phyloP scores from a whole-genome alignment of 2,113 vertebrate species.

The Donacobius atricapilla region DNA sequence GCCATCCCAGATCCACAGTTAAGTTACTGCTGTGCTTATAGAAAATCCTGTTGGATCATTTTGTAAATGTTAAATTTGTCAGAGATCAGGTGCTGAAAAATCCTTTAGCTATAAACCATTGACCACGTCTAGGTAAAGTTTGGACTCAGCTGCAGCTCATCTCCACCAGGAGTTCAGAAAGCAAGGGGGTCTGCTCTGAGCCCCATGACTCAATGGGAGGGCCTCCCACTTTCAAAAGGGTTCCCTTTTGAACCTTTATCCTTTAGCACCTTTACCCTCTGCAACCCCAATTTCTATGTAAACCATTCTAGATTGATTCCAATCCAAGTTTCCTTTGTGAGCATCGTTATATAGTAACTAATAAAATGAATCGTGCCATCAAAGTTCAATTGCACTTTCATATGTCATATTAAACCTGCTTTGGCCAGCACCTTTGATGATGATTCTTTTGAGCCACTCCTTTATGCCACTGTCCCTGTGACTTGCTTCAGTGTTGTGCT shows the following conservation, averaged over 20 bases:
- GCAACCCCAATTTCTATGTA: rapidly evolving
- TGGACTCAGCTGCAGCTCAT: neutral
- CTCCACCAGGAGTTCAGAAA: neutral
- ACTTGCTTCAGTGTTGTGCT: neutral
- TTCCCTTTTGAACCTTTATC: neutral
- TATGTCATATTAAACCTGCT: neutral
- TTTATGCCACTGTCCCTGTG: neutral
- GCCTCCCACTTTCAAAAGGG: too few species aligned
- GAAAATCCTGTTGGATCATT: neutral
- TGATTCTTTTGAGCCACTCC: neutral
- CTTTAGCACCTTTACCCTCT: neutral
- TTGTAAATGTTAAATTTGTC: neutral
- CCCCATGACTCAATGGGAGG: neutral
- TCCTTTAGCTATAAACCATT: neutral
- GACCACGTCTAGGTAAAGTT: neutral
- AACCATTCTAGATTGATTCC: neutral
- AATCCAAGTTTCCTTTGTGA: neutral
- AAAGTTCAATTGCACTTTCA: neutral
- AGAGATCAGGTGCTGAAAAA: neutral
- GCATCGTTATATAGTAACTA: neutral
- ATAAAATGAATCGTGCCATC: neutral
- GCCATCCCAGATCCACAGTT: neutral
- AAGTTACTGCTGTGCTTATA: neutral
- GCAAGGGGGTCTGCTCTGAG: neutral
- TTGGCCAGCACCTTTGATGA: neutral